phyloP scores from a whole-genome alignment of 2,888 invertebrate species.

The Punctoribates punctum region DNA sequence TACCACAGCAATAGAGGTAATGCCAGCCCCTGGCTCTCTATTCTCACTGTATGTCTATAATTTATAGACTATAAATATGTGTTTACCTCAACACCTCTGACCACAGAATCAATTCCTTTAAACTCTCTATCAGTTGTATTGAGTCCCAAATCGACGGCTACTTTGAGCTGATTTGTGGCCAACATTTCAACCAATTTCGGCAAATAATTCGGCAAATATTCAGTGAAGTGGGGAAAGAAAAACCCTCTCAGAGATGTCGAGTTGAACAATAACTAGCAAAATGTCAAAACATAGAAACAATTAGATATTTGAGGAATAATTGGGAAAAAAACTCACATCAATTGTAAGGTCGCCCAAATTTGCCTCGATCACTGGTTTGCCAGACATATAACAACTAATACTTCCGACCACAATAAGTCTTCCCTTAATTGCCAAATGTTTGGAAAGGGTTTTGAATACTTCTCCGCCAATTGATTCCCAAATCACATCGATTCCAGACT shows the following conservation, averaged over 20 bases:
- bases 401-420: conserved; percentile 53
- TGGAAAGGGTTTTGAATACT: conserved; percentile 44
- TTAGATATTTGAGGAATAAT: too few species aligned
- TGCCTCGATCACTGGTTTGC: not conserved
- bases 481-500: conserved; percentile 47
- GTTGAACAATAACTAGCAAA: conserved; percentile 41
- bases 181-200: not conserved
- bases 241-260: conserved; percentile 44
- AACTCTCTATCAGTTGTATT: conserved; percentile 42
- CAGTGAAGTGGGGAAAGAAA: conserved; percentile 26
- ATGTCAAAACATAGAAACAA: not conserved
- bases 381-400: conserved; percentile 51
- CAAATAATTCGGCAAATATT: conserved; percentile 35
- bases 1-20: not conserved
- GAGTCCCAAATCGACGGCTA: conserved; percentile 43
- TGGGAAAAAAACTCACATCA: not conserved
- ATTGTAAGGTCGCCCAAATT: not conserved
- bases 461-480: conserved; percentile 48
- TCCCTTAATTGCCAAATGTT: conserved; percentile 51
- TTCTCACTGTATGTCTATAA: too few species aligned
- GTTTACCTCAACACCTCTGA: conserved; percentile 44
- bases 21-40: not conserved
- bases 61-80: not conserved
- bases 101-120: conserved; percentile 44
- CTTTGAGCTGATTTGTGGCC: conserved; percentile 37